phyloP scores from a whole-genome alignment of 2,888 invertebrate genomes.

The Polymixis lichenea region DNA sequence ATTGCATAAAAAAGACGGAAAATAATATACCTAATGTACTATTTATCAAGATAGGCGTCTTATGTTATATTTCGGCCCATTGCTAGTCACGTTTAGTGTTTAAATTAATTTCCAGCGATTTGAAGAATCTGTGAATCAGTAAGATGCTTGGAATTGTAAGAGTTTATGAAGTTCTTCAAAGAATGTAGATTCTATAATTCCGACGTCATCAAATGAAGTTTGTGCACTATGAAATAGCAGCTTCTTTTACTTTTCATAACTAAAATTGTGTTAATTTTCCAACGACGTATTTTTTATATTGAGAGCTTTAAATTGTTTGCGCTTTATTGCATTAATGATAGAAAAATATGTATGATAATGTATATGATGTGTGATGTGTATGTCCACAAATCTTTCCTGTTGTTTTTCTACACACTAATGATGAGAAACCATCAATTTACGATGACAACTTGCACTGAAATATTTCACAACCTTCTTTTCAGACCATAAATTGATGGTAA shows the following conservation, averaged over 20 bases:
- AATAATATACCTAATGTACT: neutral
- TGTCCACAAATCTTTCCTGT: neutral
- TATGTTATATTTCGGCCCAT: no score
- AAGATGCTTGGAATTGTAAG: neutral
- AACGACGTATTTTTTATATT: neutral
- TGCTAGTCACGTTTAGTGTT: neutral
- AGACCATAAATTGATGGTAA: conserved; percentile 60
- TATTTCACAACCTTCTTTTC: conserved; percentile 11
- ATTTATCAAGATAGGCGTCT: neutral
- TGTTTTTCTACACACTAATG: neutral
- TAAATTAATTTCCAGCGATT: neutral
- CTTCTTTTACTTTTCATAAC: conserved; percentile 2
- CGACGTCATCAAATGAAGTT: conserved; percentile 3
- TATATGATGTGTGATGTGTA: no score
- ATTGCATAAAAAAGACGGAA: neutral
- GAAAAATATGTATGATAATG: neutral
- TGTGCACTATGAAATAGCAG: conserved; percentile 2
- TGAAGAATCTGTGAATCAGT: neutral
- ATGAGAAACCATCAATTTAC: neutral
- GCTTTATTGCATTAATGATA: neutral
- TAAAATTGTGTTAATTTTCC: neutral
- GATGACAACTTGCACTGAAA: conserved; percentile 11
- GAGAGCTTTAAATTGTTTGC: neutral
- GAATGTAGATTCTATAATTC: conserved; percentile 9
- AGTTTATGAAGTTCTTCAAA: conserved; percentile 14